Percentiles rank a stretch among this genome's conserved stretches.
phyloP scores from a whole-genome alignment of 2,113 vertebrate genomes.

The Alligator mississippiensis region DNA sequence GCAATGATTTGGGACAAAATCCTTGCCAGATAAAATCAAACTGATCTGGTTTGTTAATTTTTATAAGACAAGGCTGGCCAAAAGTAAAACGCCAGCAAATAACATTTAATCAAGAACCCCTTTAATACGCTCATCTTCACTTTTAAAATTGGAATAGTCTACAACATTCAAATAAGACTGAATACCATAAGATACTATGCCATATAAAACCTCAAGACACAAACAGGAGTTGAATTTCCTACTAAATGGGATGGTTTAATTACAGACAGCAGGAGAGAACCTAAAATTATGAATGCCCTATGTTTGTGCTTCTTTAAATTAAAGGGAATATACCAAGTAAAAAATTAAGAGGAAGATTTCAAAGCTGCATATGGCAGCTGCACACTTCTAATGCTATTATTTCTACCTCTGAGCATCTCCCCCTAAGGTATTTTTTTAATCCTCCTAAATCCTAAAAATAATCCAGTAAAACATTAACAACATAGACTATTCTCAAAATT shows the following conservation, averaged over 20 bases:
- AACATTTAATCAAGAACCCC: background rate
- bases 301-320: background rate
- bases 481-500: background rate
- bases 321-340: background rate
- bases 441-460: background rate
- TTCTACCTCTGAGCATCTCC: background rate
- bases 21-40: background rate
- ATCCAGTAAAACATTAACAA: background rate
- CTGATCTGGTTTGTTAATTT: background rate
- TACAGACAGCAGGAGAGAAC: background rate
- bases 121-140: background rate
- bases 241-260: background rate
- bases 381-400: background rate
- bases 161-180: background rate
- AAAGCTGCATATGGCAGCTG: background rate
- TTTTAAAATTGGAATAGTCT: background rate
- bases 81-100: background rate
- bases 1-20: background rate
- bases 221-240: background rate
- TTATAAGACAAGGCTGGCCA: background rate
- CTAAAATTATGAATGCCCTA: background rate
- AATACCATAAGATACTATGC: background rate
- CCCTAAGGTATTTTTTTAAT: background rate
- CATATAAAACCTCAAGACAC: background rate
- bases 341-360: background rate